phyloP scores from a whole-genome alignment of 2,113 vertebrate genomes.

The Cheilinus undulatus region DNA sequence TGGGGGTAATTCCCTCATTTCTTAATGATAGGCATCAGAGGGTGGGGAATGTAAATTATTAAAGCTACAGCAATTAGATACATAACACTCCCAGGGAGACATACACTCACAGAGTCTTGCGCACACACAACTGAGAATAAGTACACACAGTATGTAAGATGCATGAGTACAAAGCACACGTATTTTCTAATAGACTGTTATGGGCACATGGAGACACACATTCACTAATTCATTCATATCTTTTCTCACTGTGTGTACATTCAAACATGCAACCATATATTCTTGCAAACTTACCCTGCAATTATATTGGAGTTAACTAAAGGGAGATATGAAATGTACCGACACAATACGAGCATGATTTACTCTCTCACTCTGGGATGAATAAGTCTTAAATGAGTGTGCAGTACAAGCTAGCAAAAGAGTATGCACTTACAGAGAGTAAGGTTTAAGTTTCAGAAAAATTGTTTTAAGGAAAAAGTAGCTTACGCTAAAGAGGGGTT shows the following conservation, averaged over 20 bases:
- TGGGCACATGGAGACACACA: not conserved
- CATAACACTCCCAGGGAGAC: conserved; percentile 64
- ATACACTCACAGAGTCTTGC: conserved; percentile 14
- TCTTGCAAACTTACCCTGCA: conserved; percentile 3
- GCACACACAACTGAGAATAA: conserved; percentile 15
- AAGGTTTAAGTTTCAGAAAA: no score
- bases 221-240: not conserved
- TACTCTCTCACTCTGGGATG: conserved; percentile 38
- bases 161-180: conserved; percentile 1
- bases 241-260: not conserved
- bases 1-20: conserved; percentile 61
- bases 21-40: conserved; percentile 74
- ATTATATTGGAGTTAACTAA: conserved; percentile 37
- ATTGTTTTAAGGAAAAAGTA: no score
- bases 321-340: conserved; percentile 16
- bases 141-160: conserved; percentile 9
- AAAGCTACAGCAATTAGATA: conserved; percentile 76
- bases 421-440: no score
- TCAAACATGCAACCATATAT: not conserved
- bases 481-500: no score
- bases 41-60: conserved; percentile 72
- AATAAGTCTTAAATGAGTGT: conserved; percentile 35
- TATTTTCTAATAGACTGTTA: conserved; percentile 18
- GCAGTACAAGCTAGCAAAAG: no score
- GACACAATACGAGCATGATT: conserved; percentile 17